Base-by-base conservation (phyloP, 2,113 vertebrate genomes). In the Microtus oregoni region DNA sequence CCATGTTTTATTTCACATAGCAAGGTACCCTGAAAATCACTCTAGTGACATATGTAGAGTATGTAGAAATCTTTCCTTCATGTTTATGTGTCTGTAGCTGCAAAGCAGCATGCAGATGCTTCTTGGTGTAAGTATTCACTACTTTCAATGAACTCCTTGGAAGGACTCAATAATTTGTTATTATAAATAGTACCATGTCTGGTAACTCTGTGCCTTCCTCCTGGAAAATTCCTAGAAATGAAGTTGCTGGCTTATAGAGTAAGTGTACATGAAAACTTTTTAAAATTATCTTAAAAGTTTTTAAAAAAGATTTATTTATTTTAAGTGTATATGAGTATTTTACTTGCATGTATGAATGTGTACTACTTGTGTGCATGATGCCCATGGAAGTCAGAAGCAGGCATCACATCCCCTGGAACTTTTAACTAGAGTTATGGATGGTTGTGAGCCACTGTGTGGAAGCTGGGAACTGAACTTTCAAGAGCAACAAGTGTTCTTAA, bases 101-200 rank as follows among this genome's bases (percentile, higher is more conserved):
- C n/a, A 63, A 70, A 92, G 32, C 52, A n/a, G 55, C 78, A n/a
- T n/a, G 52, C n/a, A 20, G 55, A 35, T 52, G 85, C 63, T 92
- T 61, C 28, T 50, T 70, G 55, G 14, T 61, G 47, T 91, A 58
- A 28, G 35, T 89, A 41, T 89, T 41, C 3, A 26, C 83, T 86
- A 38, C 91, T 93, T 95, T 86, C 86, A 38, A 41, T 93, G 12
- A 67, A 87, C 81, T 94, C 32, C 20, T 92, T 96, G 77, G 89
- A 28, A 82, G 67, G 61, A 86, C n/a, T 94, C 15, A 76, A 4
- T 91, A 81, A 76, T 95, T 92, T 85, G 30, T 44, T 94, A 6
- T 91, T 89, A 87, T 17, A 79, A 55, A 73, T 90, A 95, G 28
- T 89, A 52, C 50, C 8, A 38, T 22, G 38, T 82, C 50, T 55